phyloP scores from a whole-genome alignment of 2,797 vertebrate genomes.

The Cheirogaleus major region DNA sequence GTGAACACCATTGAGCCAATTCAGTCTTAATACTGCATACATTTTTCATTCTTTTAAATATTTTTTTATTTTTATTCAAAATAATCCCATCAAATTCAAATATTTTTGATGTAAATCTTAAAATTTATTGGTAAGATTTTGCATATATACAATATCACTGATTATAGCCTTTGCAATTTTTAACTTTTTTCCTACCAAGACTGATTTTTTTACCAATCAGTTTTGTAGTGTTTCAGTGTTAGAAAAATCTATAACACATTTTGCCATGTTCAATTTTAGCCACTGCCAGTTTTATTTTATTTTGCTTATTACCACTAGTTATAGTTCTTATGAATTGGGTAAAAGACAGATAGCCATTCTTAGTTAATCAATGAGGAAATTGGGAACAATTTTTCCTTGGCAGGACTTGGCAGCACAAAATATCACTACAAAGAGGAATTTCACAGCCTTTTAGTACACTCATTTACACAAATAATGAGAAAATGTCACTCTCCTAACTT shows the following conservation, averaged over 20 bases:
- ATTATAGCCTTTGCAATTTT: slow-evolving; percentile 23
- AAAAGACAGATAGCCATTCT: neutral
- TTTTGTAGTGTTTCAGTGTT: slow-evolving; percentile 20
- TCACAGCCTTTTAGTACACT: neutral
- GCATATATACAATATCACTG: neutral
- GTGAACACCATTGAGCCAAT: neutral
- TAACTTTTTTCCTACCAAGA: neutral
- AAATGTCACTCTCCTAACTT: neutral
- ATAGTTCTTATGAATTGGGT: neutral
- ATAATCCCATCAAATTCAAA: neutral
- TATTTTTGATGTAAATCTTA: neutral
- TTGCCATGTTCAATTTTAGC: neutral
- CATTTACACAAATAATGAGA: neutral
- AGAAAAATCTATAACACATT: slow-evolving; percentile 29
- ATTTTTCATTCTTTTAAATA: neutral
- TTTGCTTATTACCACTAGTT: neutral
- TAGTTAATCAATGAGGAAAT: neutral
- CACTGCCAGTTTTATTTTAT: slow-evolving; percentile 25
- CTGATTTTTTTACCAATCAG: neutral
- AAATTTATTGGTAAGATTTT: slow-evolving; percentile 14
- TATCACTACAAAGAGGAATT: neutral
- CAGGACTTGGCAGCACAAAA: neutral
- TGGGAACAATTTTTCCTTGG: neutral
- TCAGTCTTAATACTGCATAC: neutral
- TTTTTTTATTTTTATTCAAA: slow-evolving; percentile 42